Evolutionary conservation across 1,140 invertebrate genomes (phyloP), one percentile per base, ranked within the genome.

Genomic region (Thereuonema tuberculata): DNA sequence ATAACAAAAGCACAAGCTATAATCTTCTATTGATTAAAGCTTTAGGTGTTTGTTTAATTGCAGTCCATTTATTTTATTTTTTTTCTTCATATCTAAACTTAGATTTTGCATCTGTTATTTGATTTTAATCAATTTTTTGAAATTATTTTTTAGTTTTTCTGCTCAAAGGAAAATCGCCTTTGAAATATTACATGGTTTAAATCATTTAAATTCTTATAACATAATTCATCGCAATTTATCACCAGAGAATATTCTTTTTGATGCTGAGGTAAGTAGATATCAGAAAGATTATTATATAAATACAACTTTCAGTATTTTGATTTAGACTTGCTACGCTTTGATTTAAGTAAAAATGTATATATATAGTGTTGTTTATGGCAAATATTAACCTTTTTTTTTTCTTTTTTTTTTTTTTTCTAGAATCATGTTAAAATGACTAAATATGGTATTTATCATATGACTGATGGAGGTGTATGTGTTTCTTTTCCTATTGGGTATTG

Each of bases 381-480:
- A n/a, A n/a, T n/a, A n/a, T n/a, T n/a, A n/a, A n/a, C n/a, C n/a
- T n/a, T 12, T 14, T 50, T 50, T 20, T 50, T 50, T 50, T 20
- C 21, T 50, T 9, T 17, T 9, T 21, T 9, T 21, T 17, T 50
- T 9, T 12, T 14, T 20, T 50, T 50, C 21, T 20, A 50, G 48
- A 50, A 23, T 24, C 77, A 82, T 68, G 82, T 91, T 0, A 92
- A 95, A 70, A 69, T 98, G 27, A 90, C 89, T 66, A 93, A 94
- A 74, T 96, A 89, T 79, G 94, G 93, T 12, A 72, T 95, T 56
- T 92, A 87, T 76, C 84, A 89, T 69, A 93, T 96, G 84, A 95
- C 92, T 23, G 83, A 85, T 67, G 75, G 76, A 69, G 90, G 89
- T 50, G 81, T 80, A 65, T 82, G 86, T 72, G 89, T 97, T 5